Evolutionary conservation across 2,888 invertebrate genomes (phyloP).

Genomic region (Flexamia atlantica): DNA sequence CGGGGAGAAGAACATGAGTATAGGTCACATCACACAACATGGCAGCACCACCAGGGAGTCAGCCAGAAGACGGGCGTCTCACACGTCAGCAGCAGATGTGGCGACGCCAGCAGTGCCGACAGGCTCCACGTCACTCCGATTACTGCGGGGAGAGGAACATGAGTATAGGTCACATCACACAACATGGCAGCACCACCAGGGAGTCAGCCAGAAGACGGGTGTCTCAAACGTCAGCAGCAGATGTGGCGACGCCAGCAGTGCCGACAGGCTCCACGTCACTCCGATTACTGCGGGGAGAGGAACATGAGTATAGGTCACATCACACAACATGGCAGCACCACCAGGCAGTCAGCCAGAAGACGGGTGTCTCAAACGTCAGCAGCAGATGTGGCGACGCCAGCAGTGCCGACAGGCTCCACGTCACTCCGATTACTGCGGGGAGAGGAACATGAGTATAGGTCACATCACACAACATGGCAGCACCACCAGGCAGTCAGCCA

Average conservation of each 20-base stretch:
- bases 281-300: conserved; percentile 75
- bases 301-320: conserved; percentile 73
- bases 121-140: conserved; percentile 74
- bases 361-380: conserved; percentile 45
- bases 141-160: conserved; percentile 69
- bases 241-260: conserved; percentile 72
- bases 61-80: conserved; percentile 66
- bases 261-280: conserved; percentile 73
- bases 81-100: conserved; percentile 66
- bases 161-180: conserved; percentile 72
- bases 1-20: conserved; percentile 69
- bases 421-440: conserved; percentile 75
- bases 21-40: conserved; percentile 68
- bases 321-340: no score
- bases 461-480: conserved; percentile 51
- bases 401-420: conserved; percentile 71
- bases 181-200: conserved; percentile 56
- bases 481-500: conserved; percentile 65
- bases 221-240: conserved; percentile 49
- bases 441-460: conserved; percentile 75
- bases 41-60: conserved; percentile 64
- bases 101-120: conserved; percentile 72
- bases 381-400: conserved; percentile 71
- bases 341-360: conserved; percentile 65
- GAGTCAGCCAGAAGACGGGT: conserved; percentile 65